Percentiles rank a stretch among this genome's conserved stretches.
These are phyloP conservation scores for Calyptommatus sinebrachiatus DNA, from an alignment of 2,113 vertebrate genomes.

Conservation along the genomic window DNA sequence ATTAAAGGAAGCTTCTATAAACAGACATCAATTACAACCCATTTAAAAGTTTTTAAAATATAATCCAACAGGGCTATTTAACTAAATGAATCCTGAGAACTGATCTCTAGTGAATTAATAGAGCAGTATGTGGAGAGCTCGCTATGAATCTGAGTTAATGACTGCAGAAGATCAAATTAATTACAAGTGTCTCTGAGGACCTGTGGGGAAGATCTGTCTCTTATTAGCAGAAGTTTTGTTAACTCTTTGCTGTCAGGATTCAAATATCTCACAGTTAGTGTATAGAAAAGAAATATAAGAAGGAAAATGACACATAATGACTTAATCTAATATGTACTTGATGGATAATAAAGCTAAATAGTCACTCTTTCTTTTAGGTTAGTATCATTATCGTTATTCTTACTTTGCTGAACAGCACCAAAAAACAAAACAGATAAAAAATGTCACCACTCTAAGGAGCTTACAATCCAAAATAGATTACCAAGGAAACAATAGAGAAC, in stretches of 20 bases:
- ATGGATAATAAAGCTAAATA: background rate
- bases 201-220: slow-evolving; percentile 66
- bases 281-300: slow-evolving; percentile 12
- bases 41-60: slow-evolving; percentile 81
- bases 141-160: slow-evolving; percentile 78
- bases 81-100: slow-evolving; percentile 80
- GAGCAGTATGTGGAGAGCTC: slow-evolving; percentile 67
- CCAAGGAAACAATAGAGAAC: too few relatives aligned
- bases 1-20: slow-evolving; percentile 81
- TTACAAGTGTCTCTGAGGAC: slow-evolving; percentile 77
- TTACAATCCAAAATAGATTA: too few relatives aligned
- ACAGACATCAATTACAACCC: slow-evolving; percentile 84
- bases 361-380: background rate
- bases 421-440: background rate
- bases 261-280: slow-evolving; percentile 15
- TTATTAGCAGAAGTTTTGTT: slow-evolving; percentile 69
- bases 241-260: slow-evolving; percentile 65
- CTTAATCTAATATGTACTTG: background rate
- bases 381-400: background rate
- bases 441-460: background rate
- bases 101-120: slow-evolving; percentile 82
- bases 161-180: slow-evolving; percentile 84
- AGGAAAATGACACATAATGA: background rate
- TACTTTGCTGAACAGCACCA: background rate
- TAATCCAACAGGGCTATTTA: slow-evolving; percentile 80